phyloP scores from a whole-genome alignment of 2,797 vertebrate genomes.

The Megalops cyprinoides region DNA sequence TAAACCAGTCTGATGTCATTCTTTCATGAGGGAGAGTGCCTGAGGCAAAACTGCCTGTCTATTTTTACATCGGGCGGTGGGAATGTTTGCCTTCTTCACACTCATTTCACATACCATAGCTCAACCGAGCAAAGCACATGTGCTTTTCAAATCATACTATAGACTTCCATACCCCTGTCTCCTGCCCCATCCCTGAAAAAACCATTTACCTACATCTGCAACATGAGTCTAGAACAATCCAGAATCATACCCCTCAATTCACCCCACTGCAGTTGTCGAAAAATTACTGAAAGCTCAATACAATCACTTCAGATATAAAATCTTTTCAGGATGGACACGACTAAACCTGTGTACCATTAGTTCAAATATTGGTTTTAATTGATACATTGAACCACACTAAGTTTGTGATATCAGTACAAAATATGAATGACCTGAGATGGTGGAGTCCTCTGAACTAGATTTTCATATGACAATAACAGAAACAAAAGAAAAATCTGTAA shows the following conservation, averaged over 20 bases:
- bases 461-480: too few relatives aligned
- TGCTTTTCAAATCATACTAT: too few relatives aligned
- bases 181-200: background rate
- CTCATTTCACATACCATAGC: background rate
- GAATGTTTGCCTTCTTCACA: constrained; percentile 41
- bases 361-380: too few relatives aligned
- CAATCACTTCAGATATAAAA: background rate
- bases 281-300: background rate
- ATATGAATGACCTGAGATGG: too few relatives aligned
- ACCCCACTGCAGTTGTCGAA: background rate
- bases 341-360: background rate
- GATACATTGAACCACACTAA: too few relatives aligned
- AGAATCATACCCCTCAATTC: too few relatives aligned
- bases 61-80: constrained; percentile 47
- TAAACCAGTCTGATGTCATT: constrained; percentile 80
- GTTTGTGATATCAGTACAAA: too few relatives aligned
- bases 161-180: background rate
- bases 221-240: background rate
- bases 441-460: too few relatives aligned
- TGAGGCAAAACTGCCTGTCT: constrained; percentile 70
- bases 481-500: too few relatives aligned
- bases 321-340: background rate
- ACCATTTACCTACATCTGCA: too few relatives aligned
- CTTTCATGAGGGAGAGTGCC: constrained; percentile 71
- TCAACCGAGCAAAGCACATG: constrained; percentile 3